A percentile compares a stretch with the other conserved stretches of the same genome.
phyloP scores from a whole-genome alignment of 2,797 vertebrate genomes.

The Crenuchus spilurus region DNA sequence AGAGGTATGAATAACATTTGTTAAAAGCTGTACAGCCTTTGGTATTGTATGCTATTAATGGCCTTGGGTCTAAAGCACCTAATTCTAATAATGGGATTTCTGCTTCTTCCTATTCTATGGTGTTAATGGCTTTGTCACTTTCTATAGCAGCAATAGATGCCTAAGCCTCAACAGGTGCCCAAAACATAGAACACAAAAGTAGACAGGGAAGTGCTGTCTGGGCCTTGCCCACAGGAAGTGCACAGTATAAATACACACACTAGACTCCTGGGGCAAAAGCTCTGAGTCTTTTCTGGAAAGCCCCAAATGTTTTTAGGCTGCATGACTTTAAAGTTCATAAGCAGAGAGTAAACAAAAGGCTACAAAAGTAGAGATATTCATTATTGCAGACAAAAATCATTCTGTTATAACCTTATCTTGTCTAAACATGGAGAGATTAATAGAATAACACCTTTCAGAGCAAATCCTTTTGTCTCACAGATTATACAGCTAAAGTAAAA shows the following conservation, averaged over 20 bases:
- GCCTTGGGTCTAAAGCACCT: slow-evolving; percentile 22
- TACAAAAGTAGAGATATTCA: no score
- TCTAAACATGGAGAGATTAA: no score
- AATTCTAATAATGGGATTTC: slow-evolving; percentile 47
- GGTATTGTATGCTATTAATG: slow-evolving; percentile 52
- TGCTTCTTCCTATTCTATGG: not conserved
- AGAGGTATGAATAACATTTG: slow-evolving; percentile 57
- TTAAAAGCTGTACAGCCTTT: slow-evolving; percentile 57
- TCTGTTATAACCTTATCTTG: no score
- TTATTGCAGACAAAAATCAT: no score
- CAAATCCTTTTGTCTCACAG: no score
- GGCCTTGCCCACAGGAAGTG: slow-evolving; percentile 74
- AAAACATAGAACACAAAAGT: slow-evolving; percentile 59
- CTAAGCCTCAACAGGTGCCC: slow-evolving; percentile 75
- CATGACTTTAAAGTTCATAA: not conserved
- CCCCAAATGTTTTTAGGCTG: not conserved
- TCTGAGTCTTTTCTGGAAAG: not conserved
- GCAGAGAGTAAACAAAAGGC: no score
- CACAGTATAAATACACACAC: slow-evolving; percentile 45
- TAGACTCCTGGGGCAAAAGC: not conserved
- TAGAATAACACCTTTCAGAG: no score
- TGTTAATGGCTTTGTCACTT: slow-evolving; percentile 59
- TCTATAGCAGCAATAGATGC: slow-evolving; percentile 59
- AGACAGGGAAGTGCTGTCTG: slow-evolving; percentile 70
- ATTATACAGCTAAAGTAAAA: no score